A percentile compares a stretch with the other conserved stretches of the same genome.
Evolutionary conservation across 2,797 vertebrate genomes (phyloP).

Genomic region (Melanogrammus aeglefinus): DNA sequence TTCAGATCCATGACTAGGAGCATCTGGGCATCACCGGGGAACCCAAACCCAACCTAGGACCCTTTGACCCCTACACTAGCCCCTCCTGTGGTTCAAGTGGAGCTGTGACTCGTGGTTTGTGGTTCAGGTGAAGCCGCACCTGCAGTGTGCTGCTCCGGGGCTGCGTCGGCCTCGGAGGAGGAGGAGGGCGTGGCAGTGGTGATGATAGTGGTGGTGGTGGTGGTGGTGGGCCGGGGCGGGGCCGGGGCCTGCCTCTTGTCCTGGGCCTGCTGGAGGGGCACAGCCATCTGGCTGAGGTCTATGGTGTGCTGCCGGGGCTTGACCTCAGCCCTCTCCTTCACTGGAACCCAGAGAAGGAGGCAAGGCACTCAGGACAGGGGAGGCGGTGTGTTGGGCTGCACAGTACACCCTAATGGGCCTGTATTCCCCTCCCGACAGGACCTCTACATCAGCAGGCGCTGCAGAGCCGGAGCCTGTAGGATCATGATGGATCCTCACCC

Average conservation of each 20-base stretch:
- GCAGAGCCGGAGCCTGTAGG: too few relatives aligned
- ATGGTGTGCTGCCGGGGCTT: constrained; percentile 92
- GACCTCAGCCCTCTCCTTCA: constrained; percentile 87
- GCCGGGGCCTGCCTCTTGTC: constrained; percentile 86
- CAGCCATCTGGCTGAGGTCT: constrained; percentile 98
- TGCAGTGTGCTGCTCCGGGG: constrained; percentile 76
- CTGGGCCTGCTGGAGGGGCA: constrained; percentile 89
- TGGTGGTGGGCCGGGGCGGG: constrained; percentile 71
- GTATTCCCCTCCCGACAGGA: too few relatives aligned
- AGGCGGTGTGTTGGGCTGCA: too few relatives aligned
- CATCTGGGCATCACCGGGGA: too few relatives aligned
- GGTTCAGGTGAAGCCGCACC: constrained; percentile 66
- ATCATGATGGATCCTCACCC: too few relatives aligned
- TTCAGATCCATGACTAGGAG: too few relatives aligned
- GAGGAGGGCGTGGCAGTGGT: constrained; percentile 32
- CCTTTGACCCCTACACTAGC: neutral
- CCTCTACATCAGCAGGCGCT: too few relatives aligned
- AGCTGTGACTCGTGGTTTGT: neutral
- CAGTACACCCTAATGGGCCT: too few relatives aligned
- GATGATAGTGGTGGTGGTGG: neutral
- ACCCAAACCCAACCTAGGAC: too few relatives aligned
- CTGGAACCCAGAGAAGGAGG: constrained; percentile 51
- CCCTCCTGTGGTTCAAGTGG: neutral
- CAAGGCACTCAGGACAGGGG: too few relatives aligned
- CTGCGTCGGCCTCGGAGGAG: constrained; percentile 81